phyloP scores from a whole-genome alignment of 2,888 invertebrate genomes.

The Stenichneumon culpator region DNA sequence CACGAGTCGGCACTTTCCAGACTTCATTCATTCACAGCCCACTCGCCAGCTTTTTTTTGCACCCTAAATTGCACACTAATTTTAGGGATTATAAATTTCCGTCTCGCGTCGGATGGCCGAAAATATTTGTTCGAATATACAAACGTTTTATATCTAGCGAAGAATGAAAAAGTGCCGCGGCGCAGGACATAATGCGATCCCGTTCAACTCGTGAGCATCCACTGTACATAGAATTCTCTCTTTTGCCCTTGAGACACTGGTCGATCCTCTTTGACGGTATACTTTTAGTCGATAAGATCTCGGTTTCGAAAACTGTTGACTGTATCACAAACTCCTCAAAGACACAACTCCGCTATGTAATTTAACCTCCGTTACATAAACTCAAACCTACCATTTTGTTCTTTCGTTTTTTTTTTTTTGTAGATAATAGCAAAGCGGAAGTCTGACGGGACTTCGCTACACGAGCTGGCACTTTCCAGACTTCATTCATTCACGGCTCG shows the following conservation, averaged over 20 bases:
- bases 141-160: neutral
- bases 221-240: neutral
- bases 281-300: neutral
- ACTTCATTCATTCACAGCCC: conserved; percentile 51
- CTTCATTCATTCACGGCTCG: conserved; percentile 52
- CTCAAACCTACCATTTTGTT: neutral
- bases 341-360: conserved; percentile 18
- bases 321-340: neutral
- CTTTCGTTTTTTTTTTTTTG: neutral
- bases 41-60: neutral
- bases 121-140: no score
- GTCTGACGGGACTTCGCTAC: conserved; percentile 45
- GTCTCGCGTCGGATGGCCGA: no score
- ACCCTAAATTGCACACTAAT: no score
- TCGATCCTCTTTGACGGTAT: neutral
- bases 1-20: conserved; percentile 33
- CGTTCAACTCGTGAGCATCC: neutral
- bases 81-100: no score
- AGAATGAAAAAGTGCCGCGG: neutral
- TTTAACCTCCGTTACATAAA: conserved; percentile 18
- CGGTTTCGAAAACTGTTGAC: neutral
- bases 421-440: conserved; percentile 49
- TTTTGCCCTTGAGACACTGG: conserved; percentile 6
- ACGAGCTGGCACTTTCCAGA: conserved; percentile 36
- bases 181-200: neutral